phyloP scores from a whole-genome alignment of 2,113 vertebrate species.

The Pelmatolapia mariae region DNA sequence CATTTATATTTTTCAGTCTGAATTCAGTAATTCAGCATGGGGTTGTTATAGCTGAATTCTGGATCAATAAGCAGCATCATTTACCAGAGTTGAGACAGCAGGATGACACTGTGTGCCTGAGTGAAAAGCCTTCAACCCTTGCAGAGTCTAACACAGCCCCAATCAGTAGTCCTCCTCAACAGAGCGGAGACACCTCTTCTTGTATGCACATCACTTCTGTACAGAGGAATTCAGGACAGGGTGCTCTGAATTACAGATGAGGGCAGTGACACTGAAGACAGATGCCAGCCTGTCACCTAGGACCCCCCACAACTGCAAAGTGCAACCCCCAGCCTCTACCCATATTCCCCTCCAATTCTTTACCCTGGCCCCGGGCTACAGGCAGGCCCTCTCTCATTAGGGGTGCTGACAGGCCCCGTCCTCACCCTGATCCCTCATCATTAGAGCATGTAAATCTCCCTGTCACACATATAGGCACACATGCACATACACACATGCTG shows the following conservation, averaged over 20 bases:
- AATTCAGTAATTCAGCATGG: slow-evolving; percentile 12
- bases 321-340: slow-evolving; percentile 21
- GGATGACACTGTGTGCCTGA: background rate
- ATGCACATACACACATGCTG: background rate
- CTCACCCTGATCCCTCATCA: slow-evolving; percentile 73
- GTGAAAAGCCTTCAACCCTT: slow-evolving; percentile 7
- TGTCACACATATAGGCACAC: slow-evolving; percentile 51
- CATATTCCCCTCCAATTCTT: slow-evolving; percentile 47
- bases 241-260: slow-evolving; percentile 40
- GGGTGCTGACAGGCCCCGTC: slow-evolving; percentile 70
- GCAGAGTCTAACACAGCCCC: background rate
- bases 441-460: slow-evolving; percentile 78
- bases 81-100: slow-evolving; percentile 23
- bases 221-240: slow-evolving; percentile 33
- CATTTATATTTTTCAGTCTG: background rate
- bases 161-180: slow-evolving; percentile 6
- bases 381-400: slow-evolving; percentile 66
- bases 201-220: slow-evolving; percentile 28
- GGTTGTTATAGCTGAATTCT: slow-evolving; percentile 17
- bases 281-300: slow-evolving; percentile 55
- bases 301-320: background rate
- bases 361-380: slow-evolving; percentile 53
- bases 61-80: slow-evolving; percentile 46
- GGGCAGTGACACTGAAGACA: slow-evolving; percentile 58
- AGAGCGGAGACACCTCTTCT: background rate